A percentile compares a stretch with the other conserved stretches of the same genome.
phyloP scores from a whole-genome alignment of 2,888 invertebrate genomes.

The Rotaria macrura region DNA sequence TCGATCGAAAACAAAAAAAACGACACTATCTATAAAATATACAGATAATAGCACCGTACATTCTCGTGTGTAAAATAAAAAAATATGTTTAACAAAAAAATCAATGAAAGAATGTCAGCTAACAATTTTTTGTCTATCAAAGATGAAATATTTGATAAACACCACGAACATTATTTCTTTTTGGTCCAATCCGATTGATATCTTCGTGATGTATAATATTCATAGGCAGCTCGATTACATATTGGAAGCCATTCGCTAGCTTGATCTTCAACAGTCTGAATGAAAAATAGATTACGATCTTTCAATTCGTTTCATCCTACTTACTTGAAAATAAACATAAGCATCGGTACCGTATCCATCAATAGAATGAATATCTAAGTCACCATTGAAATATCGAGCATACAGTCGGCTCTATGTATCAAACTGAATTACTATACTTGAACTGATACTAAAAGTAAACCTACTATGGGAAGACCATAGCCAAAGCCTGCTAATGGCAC shows the following conservation, averaged over 20 bases:
- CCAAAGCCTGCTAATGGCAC: constrained; percentile 80
- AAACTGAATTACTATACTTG: neutral
- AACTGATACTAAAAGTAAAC: neutral
- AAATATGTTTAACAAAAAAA: neutral
- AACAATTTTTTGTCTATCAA: too few relatives aligned
- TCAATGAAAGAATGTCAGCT: neutral
- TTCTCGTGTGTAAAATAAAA: neutral
- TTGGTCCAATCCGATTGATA: constrained; percentile 7
- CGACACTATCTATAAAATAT: neutral
- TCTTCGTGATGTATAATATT: neutral
- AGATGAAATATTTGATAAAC: too few relatives aligned
- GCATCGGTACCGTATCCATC: constrained; percentile 96
- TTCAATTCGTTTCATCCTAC: neutral
- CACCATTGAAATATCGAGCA: constrained; percentile 94
- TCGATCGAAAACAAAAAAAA: too few relatives aligned
- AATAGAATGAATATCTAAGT: constrained; percentile 78
- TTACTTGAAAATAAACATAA: constrained; percentile 84
- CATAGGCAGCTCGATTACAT: constrained; percentile 25
- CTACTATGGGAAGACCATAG: constrained; percentile 70
- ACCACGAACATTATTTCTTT: neutral
- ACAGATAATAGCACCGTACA: neutral
- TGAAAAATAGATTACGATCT: neutral
- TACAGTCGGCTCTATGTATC: neutral
- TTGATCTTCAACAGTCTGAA: constrained; percentile 30
- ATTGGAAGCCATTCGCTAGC: constrained; percentile 33